A percentile compares a stretch with the other conserved stretches of the same genome.
Conservation (phyloP, 2,797 vertebrate genomes). For the Lates japonicus region DNA sequence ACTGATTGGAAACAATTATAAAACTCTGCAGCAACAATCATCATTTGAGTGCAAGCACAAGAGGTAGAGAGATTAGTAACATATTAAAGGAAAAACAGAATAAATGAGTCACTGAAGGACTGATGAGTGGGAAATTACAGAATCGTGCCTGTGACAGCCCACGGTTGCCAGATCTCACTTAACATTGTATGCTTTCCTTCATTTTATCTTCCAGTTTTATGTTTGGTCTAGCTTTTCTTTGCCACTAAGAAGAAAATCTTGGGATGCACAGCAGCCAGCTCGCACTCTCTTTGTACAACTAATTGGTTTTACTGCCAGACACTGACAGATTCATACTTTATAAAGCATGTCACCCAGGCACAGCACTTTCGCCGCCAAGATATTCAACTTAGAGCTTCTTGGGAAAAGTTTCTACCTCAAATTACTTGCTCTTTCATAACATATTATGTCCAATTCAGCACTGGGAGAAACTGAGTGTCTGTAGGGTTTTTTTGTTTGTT, state of each 20-base stretch:
- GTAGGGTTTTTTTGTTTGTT: constrained; percentile 36
- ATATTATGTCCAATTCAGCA: constrained; percentile 3
- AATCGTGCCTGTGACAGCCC: not conserved
- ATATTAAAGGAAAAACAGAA: not conserved
- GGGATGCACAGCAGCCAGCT: too few relatives aligned
- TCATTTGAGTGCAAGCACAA: not conserved
- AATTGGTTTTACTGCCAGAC: not conserved
- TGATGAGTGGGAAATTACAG: not conserved
- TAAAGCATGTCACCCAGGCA: not conserved
- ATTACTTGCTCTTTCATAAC: constrained; percentile 1
- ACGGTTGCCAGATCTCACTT: not conserved
- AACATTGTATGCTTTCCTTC: too few relatives aligned
- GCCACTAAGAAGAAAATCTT: too few relatives aligned
- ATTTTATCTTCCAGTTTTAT: too few relatives aligned
- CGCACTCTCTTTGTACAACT: not conserved
- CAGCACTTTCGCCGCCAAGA: not conserved
- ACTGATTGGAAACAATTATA: not conserved
- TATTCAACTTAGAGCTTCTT: not conserved
- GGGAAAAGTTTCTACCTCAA: not conserved
- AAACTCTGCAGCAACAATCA: not conserved
- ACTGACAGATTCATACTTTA: constrained; percentile 4
- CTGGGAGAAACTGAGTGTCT: constrained; percentile 15
- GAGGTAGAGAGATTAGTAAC: not conserved
- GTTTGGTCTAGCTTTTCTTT: too few relatives aligned
- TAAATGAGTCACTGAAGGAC: not conserved